Conservation (phyloP, 2,888 invertebrate species). For the Agriotes lineatus region DNA sequence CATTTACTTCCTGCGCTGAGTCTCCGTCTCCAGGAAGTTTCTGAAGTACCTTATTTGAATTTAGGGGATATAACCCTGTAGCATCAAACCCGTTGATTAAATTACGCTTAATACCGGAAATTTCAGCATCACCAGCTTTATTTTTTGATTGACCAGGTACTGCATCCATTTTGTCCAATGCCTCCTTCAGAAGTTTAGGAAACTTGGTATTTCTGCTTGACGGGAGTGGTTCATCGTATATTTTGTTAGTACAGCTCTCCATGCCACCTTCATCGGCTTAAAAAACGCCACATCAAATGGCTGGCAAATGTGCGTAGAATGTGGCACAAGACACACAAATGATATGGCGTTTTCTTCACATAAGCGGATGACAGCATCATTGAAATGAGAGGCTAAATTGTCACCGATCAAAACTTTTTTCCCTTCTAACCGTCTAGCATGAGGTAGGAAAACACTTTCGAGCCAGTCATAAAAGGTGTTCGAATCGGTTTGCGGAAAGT, state of each 20-base stretch:
- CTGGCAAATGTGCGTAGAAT: conserved; percentile 25
- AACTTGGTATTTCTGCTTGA: conserved; percentile 9
- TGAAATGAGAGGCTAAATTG: conserved; percentile 33
- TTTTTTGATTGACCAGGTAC: background rate
- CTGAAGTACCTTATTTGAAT: conserved; percentile 39
- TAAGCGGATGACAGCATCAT: conserved; percentile 10
- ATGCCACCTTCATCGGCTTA: conserved; percentile 23
- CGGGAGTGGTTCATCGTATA: background rate
- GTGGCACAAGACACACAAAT: conserved; percentile 22
- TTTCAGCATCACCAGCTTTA: background rate
- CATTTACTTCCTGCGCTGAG: background rate
- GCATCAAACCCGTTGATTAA: conserved; percentile 18
- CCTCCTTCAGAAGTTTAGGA: background rate
- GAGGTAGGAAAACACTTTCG: conserved; percentile 29
- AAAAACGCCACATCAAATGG: conserved; percentile 29
- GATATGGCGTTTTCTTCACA: conserved; percentile 29
- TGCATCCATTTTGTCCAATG: conserved; percentile 10
- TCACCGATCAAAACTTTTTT: conserved; percentile 34
- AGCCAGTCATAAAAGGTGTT: conserved; percentile 29
- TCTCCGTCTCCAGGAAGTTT: conserved; percentile 16
- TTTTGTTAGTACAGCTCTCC: conserved; percentile 12
- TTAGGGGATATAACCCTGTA: conserved; percentile 8
- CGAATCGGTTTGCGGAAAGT: too few species aligned
- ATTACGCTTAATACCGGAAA: too few species aligned
- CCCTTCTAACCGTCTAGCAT: conserved; percentile 23